Percentiles rank a stretch among this genome's conserved stretches.
phyloP scores from a whole-genome alignment of 2,888 invertebrate genomes.

The Dolichomitus sp. region DNA sequence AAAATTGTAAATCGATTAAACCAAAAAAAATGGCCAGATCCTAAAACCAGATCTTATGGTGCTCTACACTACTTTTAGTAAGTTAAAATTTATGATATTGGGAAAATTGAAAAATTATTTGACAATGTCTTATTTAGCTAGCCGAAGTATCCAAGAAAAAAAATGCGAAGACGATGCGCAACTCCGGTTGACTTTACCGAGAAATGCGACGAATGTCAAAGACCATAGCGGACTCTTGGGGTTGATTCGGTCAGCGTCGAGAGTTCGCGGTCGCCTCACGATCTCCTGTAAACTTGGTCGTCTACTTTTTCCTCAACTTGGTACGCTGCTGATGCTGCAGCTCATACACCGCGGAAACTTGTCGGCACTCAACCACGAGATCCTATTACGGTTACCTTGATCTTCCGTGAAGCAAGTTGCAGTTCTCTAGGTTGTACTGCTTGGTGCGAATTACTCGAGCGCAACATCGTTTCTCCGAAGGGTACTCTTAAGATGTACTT shows the following conservation, averaged over 20 bases:
- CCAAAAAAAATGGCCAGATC: no score
- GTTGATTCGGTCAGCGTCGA: constrained; percentile 35
- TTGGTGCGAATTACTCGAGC: constrained; percentile 23
- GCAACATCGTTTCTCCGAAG: constrained; percentile 21
- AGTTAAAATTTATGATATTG: not conserved
- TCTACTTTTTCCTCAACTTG: not conserved
- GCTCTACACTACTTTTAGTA: no score
- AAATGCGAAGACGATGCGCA: not conserved
- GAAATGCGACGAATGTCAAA: constrained; percentile 25
- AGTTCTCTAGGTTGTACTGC: constrained; percentile 6
- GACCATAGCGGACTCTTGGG: constrained; percentile 4
- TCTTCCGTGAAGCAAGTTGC: constrained; percentile 38
- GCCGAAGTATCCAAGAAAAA: not conserved
- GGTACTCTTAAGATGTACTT: constrained; percentile 6
- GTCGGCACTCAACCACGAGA: constrained; percentile 29
- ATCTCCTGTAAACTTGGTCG: constrained; percentile 28
- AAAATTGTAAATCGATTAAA: no score
- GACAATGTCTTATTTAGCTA: constrained; percentile 2
- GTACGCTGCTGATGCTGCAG: not conserved
- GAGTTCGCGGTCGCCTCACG: constrained; percentile 7
- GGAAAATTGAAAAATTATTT: not conserved
- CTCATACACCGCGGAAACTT: constrained; percentile 39
- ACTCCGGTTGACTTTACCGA: not conserved
- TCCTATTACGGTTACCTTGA: constrained; percentile 46
- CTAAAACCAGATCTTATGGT: no score